Percentiles rank a stretch among this genome's conserved stretches.
Evolutionary conservation across 2,888 invertebrate species (phyloP).

Genomic region (Dendrolimus pini): DNA sequence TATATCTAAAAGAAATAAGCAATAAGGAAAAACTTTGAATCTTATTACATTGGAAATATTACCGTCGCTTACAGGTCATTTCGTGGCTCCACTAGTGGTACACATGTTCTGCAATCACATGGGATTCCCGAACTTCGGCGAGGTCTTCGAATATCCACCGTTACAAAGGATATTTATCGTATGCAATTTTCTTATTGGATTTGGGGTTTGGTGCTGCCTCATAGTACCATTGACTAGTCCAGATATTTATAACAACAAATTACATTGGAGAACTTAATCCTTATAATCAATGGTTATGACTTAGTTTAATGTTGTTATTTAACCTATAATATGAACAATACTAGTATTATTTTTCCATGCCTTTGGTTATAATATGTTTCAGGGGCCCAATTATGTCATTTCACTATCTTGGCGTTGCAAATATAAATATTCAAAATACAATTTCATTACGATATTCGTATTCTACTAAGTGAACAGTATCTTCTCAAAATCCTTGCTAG

Average conservation of each 20-base stretch:
- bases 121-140: slow-evolving; percentile 94
- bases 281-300: neutral
- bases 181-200: slow-evolving; percentile 83
- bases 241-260: slow-evolving; percentile 75
- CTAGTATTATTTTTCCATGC: neutral
- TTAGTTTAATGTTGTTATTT: too few relatives aligned
- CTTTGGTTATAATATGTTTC: too few relatives aligned
- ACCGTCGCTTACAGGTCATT: slow-evolving; percentile 80
- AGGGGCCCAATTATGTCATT: too few relatives aligned
- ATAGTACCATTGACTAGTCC: slow-evolving; percentile 87
- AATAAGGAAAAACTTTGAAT: too few relatives aligned
- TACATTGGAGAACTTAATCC: slow-evolving; percentile 71
- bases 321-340: too few relatives aligned
- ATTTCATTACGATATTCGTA: too few relatives aligned
- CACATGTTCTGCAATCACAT: slow-evolving; percentile 98
- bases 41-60: too few relatives aligned
- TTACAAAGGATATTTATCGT: slow-evolving; percentile 79
- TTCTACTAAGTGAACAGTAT: too few relatives aligned
- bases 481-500: too few relatives aligned
- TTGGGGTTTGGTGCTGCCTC: slow-evolving; percentile 85
- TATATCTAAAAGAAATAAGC: too few relatives aligned
- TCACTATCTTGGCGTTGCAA: too few relatives aligned
- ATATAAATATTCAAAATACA: too few relatives aligned
- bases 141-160: slow-evolving; percentile 48
- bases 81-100: slow-evolving; percentile 90